Evolutionary conservation across 2,797 vertebrate species (phyloP), one percentile per base, ranked within the genome.

Genomic region (Synaphobranchus kaupii): DNA sequence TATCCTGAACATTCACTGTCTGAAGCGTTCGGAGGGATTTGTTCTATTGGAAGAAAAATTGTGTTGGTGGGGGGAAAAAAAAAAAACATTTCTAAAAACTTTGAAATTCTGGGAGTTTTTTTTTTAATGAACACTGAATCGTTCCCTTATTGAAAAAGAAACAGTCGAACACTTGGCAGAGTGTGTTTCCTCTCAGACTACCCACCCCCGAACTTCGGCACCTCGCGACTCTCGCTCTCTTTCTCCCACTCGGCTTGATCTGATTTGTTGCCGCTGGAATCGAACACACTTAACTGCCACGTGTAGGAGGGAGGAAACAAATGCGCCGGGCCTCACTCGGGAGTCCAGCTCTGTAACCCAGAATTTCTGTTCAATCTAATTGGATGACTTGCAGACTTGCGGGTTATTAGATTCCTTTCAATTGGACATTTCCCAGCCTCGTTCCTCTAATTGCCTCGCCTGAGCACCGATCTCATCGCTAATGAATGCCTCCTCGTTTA

Each of bases 251-350:
- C 87, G 91, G 89, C 93, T 93, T 95, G 95, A 95, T 95, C 93
- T 87, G 93, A 96, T 96, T 95, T 95, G 94, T 93, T 94, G 92
- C 90, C 90, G 92, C 91, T 88, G 91, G 89, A 93, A 94, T 93
- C 90, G 94, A 94, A 95, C 92, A 92, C 92, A 95, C 95, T 95
- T 94, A 96, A 90, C 58, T 22, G 34, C 13, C 92, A 93, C 90
- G 90, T 87, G 88, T 93, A 93, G 90, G 89, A 94, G 83, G 47
- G 34, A 50, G 44, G 39, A 48, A 22, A 22, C 81, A 86, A 85
- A 84, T 84, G 83, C 68, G 34, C 28, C 56, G 83, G 60, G 17
- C 90, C 93, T 93, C 76, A 83, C 86, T 89, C 88, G 84, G 89
- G 89, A 91, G 89, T 83, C 85, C 88, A 88, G 91, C 90, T 91